Base-by-base conservation (phyloP, 2,797 vertebrate species). In the Hyperoplus lanceolatus region DNA sequence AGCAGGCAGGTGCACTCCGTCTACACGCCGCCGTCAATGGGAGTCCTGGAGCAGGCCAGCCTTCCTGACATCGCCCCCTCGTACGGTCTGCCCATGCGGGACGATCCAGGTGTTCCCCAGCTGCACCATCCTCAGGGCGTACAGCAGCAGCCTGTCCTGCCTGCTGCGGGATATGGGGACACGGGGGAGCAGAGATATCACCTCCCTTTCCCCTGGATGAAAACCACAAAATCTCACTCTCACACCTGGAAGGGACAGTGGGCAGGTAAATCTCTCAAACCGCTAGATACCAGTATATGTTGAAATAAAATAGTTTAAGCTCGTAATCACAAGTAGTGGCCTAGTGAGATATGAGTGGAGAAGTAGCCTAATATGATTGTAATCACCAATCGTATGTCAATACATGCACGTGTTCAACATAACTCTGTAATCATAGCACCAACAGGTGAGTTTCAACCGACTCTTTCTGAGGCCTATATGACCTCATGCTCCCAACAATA, bases 161-260 rank as follows among this genome's bases (percentile, higher is more conserved):
- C 96, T 12, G 79, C 88, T 0, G 89, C 95, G 15, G 92, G 93
- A 60, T 99, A 96, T 54, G 90, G 94, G 79, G 97, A 97, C 46
- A 78, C 95, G 55, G 83, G 83, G 8, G 96, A 97, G 5, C 93
- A 96, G 76, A 92, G 96, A 75, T 95, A 93, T 73, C 96, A 96
- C 70, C 94, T 98, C 67, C 98, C 98, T 21, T 99, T 99, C 82
- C 98, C 98, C 8, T 99, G 98, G 98, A 99, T 99, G 98, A 99
- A 99, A 91, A 97, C 97, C 67, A 99, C 98, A 39, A 99, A 99
- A 85, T 97, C 98, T 46, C 98, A 99, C 77, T 90, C 94, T 1
- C 96, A 96, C 86, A 90, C 96, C 62, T 99, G 98, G 98, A 99
- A 97, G 87, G 97, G 96, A 73, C 98, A 97, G 87, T 99, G 98